A percentile compares a stretch with the other conserved stretches of the same genome.
phyloP scores from a whole-genome alignment of 2,888 invertebrate genomes.

The Agrochola lota region DNA sequence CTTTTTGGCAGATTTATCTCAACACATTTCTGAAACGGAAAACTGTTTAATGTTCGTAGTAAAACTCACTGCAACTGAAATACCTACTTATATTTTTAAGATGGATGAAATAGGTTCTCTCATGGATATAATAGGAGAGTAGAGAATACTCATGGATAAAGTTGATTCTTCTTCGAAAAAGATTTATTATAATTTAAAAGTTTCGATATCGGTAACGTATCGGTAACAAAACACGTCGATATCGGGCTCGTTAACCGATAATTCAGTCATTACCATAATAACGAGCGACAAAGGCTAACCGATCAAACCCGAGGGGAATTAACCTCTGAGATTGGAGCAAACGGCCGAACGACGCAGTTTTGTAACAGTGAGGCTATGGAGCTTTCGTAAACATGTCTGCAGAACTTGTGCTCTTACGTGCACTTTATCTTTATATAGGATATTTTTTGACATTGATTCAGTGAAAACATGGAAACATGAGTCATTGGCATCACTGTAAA shows the following conservation, averaged over 20 bases:
- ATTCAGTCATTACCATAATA: slow-evolving; percentile 57
- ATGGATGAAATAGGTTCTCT: not conserved
- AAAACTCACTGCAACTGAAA: slow-evolving; percentile 5
- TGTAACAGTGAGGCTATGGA: slow-evolving; percentile 14
- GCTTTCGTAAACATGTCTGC: slow-evolving; percentile 10
- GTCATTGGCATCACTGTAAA: not conserved
- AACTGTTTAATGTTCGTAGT: not conserved
- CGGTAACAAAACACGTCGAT: slow-evolving; percentile 32
- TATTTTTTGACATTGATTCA: not conserved
- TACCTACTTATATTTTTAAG: not conserved
- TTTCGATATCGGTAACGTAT: slow-evolving; percentile 23
- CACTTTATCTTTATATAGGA: not conserved
- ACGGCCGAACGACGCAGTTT: not conserved
- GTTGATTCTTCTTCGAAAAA: not conserved
- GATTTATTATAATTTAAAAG: slow-evolving; percentile 18
- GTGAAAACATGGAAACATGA: not conserved
- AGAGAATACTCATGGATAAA: not conserved
- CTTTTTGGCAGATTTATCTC: slow-evolving; percentile 48
- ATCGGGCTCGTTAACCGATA: slow-evolving; percentile 37
- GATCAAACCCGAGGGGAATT: slow-evolving; percentile 37
- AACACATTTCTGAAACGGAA: slow-evolving; percentile 36
- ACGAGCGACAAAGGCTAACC: slow-evolving; percentile 50
- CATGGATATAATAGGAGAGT: not conserved
- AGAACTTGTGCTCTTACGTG: not conserved
- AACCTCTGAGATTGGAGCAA: slow-evolving; percentile 31